phyloP scores from a whole-genome alignment of 2,113 vertebrate species.

The Poeciliopsis prolifica region DNA sequence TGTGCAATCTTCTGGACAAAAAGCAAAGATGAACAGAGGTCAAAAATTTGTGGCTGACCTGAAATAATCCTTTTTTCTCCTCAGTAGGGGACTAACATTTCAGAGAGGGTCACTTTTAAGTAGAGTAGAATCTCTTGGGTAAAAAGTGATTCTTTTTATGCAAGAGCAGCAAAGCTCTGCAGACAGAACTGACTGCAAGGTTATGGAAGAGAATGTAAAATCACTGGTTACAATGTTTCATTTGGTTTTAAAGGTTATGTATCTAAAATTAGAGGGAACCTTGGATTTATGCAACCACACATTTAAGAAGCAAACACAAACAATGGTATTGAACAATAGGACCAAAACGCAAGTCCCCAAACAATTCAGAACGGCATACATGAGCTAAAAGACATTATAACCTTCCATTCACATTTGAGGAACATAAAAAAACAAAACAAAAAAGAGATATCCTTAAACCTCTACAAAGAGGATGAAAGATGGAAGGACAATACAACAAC shows the following conservation, averaged over 20 bases:
- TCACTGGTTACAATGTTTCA: not conserved
- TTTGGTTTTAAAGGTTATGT: not conserved
- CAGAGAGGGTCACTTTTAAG: conserved; percentile 15
- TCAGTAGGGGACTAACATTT: conserved; percentile 29
- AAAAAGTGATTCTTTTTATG: not conserved
- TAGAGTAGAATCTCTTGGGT: not conserved
- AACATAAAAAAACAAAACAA: not conserved
- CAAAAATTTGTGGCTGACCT: conserved; percentile 44
- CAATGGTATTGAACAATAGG: conserved; percentile 4
- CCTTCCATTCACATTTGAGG: conserved; percentile 1
- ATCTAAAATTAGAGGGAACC: not conserved
- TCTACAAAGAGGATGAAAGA: not conserved
- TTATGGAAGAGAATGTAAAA: conserved; percentile 2
- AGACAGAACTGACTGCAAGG: not conserved
- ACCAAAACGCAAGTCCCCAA: not conserved
- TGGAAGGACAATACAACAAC: not conserved
- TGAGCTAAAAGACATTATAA: not conserved
- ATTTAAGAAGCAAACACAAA: conserved; percentile 13
- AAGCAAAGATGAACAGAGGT: conserved; percentile 36
- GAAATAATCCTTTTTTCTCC: conserved; percentile 52
- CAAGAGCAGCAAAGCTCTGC: not conserved
- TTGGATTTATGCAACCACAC: conserved; percentile 1
- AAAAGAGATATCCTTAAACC: not conserved
- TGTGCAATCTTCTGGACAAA: conserved; percentile 40
- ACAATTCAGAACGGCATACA: conserved; percentile 8